Conservation (phyloP, 1,140 invertebrate species). For the Polypedilum vanderplanki region DNA sequence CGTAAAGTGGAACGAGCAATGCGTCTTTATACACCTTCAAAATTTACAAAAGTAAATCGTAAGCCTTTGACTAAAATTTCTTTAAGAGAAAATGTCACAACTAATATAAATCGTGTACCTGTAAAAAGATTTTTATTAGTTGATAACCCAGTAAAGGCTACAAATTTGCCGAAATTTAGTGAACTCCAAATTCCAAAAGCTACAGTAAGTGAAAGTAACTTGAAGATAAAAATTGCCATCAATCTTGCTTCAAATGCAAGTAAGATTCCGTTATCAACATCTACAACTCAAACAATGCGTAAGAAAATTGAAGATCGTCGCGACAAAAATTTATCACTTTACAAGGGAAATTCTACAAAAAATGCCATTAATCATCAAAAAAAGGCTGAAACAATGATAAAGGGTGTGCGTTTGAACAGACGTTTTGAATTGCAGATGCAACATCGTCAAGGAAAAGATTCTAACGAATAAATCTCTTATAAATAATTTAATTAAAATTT, state of each 20-base stretch:
- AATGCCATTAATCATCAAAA: conserved; percentile 32
- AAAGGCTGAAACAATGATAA: conserved; percentile 46
- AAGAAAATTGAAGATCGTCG: not conserved
- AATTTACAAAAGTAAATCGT: no score
- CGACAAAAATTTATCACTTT: not conserved
- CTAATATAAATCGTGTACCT: not conserved
- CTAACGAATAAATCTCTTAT: not conserved
- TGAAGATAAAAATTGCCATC: no score
- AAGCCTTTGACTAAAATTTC: not conserved
- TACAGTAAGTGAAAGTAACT: no score
- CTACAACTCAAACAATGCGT: not conserved
- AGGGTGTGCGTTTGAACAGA: conserved; percentile 56
- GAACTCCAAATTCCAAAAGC: not conserved
- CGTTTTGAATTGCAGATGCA: conserved; percentile 61
- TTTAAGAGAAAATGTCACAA: not conserved
- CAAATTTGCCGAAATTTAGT: no score
- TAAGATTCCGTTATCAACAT: not conserved
- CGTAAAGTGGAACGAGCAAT: conserved; percentile 48
- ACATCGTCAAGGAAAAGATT: conserved; percentile 35
- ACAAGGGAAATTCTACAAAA: not conserved
- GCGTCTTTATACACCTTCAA: conserved; percentile 37
- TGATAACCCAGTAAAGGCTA: not conserved
- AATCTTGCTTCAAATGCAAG: no score
- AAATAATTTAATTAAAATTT: no score
- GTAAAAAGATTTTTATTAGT: not conserved